Evolutionary conservation across 1,140 invertebrate genomes (phyloP), one percentile per base, ranked within the genome.

Genomic region (Leptonema lineaticorne): DNA sequence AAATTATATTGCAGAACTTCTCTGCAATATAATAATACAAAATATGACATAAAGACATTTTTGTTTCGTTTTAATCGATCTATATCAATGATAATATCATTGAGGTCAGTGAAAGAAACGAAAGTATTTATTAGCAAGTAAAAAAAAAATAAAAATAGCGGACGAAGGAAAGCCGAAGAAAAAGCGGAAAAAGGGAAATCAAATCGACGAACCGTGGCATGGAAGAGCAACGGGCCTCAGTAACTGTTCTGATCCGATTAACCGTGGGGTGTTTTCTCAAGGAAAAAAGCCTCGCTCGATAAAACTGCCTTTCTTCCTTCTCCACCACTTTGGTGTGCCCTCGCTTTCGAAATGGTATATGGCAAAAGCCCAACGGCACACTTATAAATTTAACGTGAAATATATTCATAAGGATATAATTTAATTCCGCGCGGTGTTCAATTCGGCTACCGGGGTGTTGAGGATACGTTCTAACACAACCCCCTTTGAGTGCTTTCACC

Each of bases 401-500:
- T 73, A 73, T 73, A 73, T 73, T 73, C 71, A 73, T 73, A 73
- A 73, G 71, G 71, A 70, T 70, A 63, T 73, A 73, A 73, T 73
- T 73, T 73, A 73, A 73, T 73, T 73, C 71, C 56, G 57, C 45
- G 50, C 69, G 68, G 71, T 72, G 68, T 62, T 62, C 59, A 62
- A 33, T 62, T 62, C 37, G 16, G 59, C 20, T 45, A 45, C 14
- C 24, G 62, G 59, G 22, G 30, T 46, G 59, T 24, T 37, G n/a
- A 33, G 9, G 48, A 26, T 53, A 26, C 50, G 7, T 14, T 8
- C 50, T 4, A 7, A 56, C 57, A 26, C 29, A 4, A 41, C 37
- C 37, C 16, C 9, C 11, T 11, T 16, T 41, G 16, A 16, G 37
- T 41, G 37, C n/a, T n/a, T n/a, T n/a, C n/a, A n/a, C n/a, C n/a